Evolutionary conservation across 2,888 invertebrate genomes (phyloP).

Genomic region (Sarcophaga caerulescens): DNA sequence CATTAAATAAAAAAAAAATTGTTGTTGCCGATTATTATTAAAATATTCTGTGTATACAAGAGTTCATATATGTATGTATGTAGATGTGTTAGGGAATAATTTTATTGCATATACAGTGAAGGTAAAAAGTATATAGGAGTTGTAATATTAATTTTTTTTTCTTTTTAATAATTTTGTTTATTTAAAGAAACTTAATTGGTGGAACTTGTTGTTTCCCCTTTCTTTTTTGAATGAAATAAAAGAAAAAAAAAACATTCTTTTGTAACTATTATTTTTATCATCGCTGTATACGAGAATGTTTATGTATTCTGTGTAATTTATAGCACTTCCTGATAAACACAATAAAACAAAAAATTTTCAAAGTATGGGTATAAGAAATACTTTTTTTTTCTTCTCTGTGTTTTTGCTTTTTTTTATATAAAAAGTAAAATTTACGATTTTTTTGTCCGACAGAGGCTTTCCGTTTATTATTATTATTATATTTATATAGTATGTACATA

Average conservation of each 20-base stretch:
- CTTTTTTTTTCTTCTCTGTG: not conserved
- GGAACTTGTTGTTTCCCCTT: no score
- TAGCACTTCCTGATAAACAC: slow-evolving; percentile 67
- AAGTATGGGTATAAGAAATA: slow-evolving; percentile 34
- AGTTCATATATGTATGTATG: slow-evolving; percentile 4
- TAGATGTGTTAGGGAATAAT: not conserved
- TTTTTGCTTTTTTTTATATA: not conserved
- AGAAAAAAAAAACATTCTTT: not conserved
- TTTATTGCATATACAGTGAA: not conserved
- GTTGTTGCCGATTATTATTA: slow-evolving; percentile 28
- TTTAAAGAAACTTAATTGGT: not conserved
- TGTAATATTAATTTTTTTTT: no score
- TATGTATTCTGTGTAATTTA: slow-evolving; percentile 69
- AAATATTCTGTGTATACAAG: slow-evolving; percentile 24
- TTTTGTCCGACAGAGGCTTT: slow-evolving; percentile 1
- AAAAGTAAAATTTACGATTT: slow-evolving; percentile 8
- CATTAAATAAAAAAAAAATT: not conserved
- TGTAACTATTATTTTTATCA: no score
- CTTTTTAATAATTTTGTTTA: not conserved
- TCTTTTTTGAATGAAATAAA: not conserved
- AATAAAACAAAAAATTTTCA: slow-evolving; percentile 42
- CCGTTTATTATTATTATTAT: not conserved
- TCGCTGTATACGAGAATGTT: slow-evolving; percentile 54
- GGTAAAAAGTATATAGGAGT: not conserved
- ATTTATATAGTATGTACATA: not conserved